Percentiles rank a stretch among this genome's conserved stretches.
phyloP scores from a whole-genome alignment of 2,797 vertebrate species.

The Coregonus ussuriensis region DNA sequence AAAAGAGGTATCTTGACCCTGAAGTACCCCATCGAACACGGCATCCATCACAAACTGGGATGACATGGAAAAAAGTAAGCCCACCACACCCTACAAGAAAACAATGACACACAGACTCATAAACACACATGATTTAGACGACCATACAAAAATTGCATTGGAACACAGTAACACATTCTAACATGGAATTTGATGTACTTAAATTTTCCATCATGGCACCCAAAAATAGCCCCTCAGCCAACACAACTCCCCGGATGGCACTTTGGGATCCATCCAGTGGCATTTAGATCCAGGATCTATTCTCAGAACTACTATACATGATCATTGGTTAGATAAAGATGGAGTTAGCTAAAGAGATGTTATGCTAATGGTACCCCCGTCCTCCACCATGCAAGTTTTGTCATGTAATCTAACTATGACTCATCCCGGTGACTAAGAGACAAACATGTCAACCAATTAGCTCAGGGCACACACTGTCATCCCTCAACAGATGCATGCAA shows the following conservation, averaged over 20 bases:
- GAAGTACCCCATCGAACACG: constrained; percentile 90
- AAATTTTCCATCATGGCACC: not conserved
- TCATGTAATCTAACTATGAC: not conserved
- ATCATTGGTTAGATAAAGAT: constrained; percentile 1
- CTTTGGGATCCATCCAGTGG: not conserved
- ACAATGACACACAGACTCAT: not conserved
- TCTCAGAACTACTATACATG: not conserved
- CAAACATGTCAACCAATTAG: constrained; percentile 5
- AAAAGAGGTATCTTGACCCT: constrained; percentile 89
- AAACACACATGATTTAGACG: not conserved
- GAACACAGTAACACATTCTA: not conserved
- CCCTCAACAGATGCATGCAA: constrained; percentile 25
- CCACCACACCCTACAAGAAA: too few relatives aligned
- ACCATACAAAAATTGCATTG: not conserved
- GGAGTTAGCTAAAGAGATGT: not conserved
- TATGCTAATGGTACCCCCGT: not conserved
- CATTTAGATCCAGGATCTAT: constrained; percentile 3
- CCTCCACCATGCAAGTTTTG: not conserved
- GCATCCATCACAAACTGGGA: constrained; percentile 95
- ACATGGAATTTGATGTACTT: not conserved
- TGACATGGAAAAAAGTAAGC: constrained; percentile 90
- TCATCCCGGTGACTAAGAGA: constrained; percentile 1
- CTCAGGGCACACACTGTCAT: constrained; percentile 28
- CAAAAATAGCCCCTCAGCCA: too few relatives aligned
- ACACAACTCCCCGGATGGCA: not conserved